phyloP scores from a whole-genome alignment of 2,113 vertebrate species.

The Fukomys damarensis region DNA sequence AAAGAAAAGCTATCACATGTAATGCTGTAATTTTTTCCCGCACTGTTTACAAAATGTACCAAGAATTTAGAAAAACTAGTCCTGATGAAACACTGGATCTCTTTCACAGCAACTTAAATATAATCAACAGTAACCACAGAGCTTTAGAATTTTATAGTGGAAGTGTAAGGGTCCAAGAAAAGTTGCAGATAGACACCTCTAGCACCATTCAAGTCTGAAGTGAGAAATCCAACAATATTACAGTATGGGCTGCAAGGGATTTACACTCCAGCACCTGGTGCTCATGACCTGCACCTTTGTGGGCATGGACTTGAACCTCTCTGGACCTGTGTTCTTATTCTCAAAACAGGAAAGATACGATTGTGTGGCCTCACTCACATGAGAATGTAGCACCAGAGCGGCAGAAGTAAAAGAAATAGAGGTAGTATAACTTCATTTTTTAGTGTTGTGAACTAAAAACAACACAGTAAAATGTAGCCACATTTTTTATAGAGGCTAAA shows the following conservation, averaged over 20 bases:
- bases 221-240: slow-evolving; percentile 27
- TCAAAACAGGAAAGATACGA: not conserved
- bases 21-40: slow-evolving; percentile 15
- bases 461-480: not conserved
- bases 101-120: slow-evolving; percentile 35
- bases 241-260: not conserved
- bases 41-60: slow-evolving; percentile 3
- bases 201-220: not conserved
- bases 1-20: not conserved
- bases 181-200: not conserved
- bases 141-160: slow-evolving; percentile 35
- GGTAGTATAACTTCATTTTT: not conserved
- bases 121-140: slow-evolving; percentile 49
- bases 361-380: not conserved
- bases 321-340: not conserved
- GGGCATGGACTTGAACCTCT: not conserved
- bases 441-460: not conserved
- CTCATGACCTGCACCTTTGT: slow-evolving; percentile 10
- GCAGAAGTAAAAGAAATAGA: not conserved
- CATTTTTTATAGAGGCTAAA: not conserved
- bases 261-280: not conserved
- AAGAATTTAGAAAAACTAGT: slow-evolving; percentile 29
- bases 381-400: not conserved
- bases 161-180: not conserved
- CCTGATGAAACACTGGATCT: slow-evolving; percentile 36